Conservation (phyloP, 2,797 vertebrate species). For the Chrosomus eos region DNA sequence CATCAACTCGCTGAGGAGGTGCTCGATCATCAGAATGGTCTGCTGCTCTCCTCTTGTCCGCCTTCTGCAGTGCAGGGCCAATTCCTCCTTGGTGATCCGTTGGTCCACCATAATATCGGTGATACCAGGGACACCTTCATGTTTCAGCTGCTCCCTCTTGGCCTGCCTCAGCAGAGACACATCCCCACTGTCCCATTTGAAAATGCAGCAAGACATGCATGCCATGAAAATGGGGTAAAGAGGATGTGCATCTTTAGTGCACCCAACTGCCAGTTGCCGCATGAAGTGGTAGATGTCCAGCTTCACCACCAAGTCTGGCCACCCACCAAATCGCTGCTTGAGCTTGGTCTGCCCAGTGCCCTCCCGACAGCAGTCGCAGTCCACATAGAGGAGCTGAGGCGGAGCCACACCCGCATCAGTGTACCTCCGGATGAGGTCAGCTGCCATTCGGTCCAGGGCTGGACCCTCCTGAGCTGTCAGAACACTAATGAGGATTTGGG, state of each 20-base stretch:
- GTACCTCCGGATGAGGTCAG: constrained; percentile 1
- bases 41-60: constrained; percentile 1
- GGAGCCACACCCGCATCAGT: not conserved
- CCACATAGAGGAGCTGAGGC: constrained; percentile 30
- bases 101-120: constrained; percentile 17
- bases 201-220: constrained; percentile 29
- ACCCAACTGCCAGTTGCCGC: constrained; percentile 37
- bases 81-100: constrained; percentile 24
- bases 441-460: constrained; percentile 21
- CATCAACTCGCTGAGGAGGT: constrained; percentile 38
- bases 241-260: constrained; percentile 37
- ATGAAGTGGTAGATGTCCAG: constrained; percentile 51
- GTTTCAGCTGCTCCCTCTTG: constrained; percentile 22
- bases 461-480: constrained; percentile 22
- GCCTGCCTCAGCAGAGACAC: not conserved
- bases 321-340: constrained; percentile 11
- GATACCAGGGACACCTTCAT: constrained; percentile 14
- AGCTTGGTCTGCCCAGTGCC: not conserved
- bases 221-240: constrained; percentile 44
- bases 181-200: constrained; percentile 31
- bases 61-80: constrained; percentile 25
- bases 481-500: constrained; percentile 41
- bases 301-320: constrained; percentile 25
- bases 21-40: constrained; percentile 19
- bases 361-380: constrained; percentile 28